Percentiles rank a stretch among this genome's conserved stretches.
These are phyloP conservation scores for Dendroctonus valens DNA, from an alignment of 1,140 invertebrate species.

Conservation along the genomic window DNA sequence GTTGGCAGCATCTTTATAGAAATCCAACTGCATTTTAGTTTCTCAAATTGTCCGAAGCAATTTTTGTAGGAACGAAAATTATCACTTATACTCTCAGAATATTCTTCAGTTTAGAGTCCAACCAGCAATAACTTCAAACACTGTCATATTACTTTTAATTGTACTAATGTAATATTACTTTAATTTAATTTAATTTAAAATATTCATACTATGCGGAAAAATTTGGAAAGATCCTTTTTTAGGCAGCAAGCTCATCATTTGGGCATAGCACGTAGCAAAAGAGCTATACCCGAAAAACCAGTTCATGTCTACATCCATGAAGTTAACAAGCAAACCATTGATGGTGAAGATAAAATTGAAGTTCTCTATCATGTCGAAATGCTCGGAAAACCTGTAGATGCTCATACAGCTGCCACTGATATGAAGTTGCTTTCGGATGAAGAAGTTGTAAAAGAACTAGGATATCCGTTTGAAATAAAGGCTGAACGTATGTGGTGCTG, in stretches of 20 bases:
- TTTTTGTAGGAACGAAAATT: too few relatives aligned
- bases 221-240: too few relatives aligned
- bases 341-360: conserved; percentile 49
- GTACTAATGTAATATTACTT: too few relatives aligned
- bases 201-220: too few relatives aligned
- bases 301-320: conserved; percentile 54
- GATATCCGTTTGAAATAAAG: conserved; percentile 72
- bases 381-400: conserved; percentile 71
- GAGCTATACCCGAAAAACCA: conserved; percentile 43
- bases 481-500: conserved; percentile 67
- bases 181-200: too few relatives aligned
- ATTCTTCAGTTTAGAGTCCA: too few relatives aligned
- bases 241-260: conserved; percentile 71
- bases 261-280: conserved; percentile 54
- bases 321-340: conserved; percentile 47
- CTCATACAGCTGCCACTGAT: conserved; percentile 72
- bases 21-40: too few relatives aligned
- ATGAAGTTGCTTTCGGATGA: conserved; percentile 72
- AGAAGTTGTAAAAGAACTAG: conserved; percentile 71
- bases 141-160: too few relatives aligned
- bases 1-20: neutral
- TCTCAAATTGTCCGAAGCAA: too few relatives aligned
- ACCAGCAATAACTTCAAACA: too few relatives aligned
- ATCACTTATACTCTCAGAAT: too few relatives aligned
- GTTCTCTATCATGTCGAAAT: conserved; percentile 78